These are phyloP conservation scores for Leiothrix lutea DNA, from an alignment of 2,113 vertebrate species.

Conservation along the genomic window DNA sequence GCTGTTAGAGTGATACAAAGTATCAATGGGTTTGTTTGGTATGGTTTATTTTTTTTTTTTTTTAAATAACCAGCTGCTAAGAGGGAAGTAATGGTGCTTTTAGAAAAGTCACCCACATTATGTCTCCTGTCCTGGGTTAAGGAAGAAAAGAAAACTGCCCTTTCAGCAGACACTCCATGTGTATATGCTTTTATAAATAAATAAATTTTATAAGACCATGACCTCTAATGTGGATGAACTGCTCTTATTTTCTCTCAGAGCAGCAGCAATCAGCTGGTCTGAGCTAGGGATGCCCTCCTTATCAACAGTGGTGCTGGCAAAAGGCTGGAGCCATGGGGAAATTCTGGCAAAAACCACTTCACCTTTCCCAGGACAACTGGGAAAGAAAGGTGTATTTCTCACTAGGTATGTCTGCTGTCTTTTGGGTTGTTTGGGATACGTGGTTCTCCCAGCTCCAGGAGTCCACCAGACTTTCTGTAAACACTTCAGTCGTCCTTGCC, in stretches of 20 bases:
- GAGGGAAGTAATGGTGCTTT: background rate
- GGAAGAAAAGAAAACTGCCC: background rate
- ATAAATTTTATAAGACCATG: rapidly evolving
- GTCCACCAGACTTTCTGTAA: background rate
- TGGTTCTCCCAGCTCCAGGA: background rate
- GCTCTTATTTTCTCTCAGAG: background rate
- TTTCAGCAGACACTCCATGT: rapidly evolving
- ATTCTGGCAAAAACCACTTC: background rate
- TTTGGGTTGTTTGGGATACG: background rate
- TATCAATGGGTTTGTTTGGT: background rate
- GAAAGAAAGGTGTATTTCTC: background rate
- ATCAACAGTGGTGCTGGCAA: rapidly evolving
- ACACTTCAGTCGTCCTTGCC: background rate
- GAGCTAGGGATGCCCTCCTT: rapidly evolving
- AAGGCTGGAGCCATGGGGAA: background rate
- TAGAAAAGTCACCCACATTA: background rate
- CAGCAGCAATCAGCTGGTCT: background rate
- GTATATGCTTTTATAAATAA: background rate
- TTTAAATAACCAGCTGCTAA: background rate
- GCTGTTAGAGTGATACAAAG: background rate
- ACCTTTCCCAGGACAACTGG: background rate
- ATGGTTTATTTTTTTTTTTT: background rate
- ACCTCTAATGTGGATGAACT: background rate
- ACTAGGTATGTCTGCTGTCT: rapidly evolving
- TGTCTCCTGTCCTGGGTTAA: background rate